Conservation (phyloP, 2,888 invertebrate species). For the Scaptomyza polygonia region DNA sequence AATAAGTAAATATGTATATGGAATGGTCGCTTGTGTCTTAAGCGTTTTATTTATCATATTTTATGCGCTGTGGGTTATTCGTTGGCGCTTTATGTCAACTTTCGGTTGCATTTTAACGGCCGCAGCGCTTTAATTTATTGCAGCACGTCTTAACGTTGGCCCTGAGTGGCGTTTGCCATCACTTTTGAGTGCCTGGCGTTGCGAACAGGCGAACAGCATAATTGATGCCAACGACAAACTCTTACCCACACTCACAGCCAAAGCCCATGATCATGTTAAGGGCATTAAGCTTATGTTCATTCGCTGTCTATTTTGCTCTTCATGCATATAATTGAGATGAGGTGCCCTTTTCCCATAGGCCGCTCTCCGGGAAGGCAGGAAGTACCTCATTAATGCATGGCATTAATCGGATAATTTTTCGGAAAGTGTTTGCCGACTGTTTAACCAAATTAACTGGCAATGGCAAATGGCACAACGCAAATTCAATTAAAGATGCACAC, state of each 20-base stretch:
- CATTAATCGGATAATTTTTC: constrained; percentile 56
- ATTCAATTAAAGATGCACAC: constrained; percentile 62
- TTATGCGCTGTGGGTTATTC: constrained; percentile 19
- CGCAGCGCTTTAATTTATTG: constrained; percentile 65
- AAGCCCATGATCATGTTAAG: constrained; percentile 1
- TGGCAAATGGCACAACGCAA: constrained; percentile 41
- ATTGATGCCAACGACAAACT: constrained; percentile 61
- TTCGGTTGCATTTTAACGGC: constrained; percentile 45
- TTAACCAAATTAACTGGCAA: constrained; percentile 51
- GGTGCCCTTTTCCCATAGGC: no score
- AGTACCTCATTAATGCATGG: constrained; percentile 48
- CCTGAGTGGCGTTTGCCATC: constrained; percentile 51
- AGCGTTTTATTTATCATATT: constrained; percentile 52
- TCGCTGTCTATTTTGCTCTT: constrained; percentile 22
- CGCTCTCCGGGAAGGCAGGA: constrained; percentile 27
- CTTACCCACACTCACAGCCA: constrained; percentile 3
- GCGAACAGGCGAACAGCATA: constrained; percentile 51
- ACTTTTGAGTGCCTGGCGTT: constrained; percentile 51
- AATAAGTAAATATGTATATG: constrained; percentile 41
- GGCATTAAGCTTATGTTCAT: not conserved
- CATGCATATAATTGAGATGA: constrained; percentile 31
- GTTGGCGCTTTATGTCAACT: constrained; percentile 45
- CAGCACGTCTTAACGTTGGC: constrained; percentile 47
- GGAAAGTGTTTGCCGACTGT: constrained; percentile 36
- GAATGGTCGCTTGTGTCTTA: constrained; percentile 21